These are phyloP conservation scores for Coreoperca whiteheadi DNA, from an alignment of 2,113 vertebrate genomes.

Conservation along the genomic window DNA sequence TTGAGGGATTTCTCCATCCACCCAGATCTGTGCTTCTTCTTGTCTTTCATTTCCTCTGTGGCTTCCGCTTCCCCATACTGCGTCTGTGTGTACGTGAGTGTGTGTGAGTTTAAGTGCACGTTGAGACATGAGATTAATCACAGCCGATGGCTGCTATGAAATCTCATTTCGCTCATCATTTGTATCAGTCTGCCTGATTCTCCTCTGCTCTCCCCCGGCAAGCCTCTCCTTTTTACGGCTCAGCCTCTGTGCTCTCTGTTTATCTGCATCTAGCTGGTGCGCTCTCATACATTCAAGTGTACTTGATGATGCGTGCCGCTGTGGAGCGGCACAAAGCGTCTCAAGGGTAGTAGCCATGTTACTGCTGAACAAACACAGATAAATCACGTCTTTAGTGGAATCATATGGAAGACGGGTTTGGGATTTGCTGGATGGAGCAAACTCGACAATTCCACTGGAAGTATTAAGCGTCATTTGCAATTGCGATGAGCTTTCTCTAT, in stretches of 20 bases:
- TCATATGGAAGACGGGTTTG: slow-evolving; percentile 3
- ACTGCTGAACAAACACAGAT: slow-evolving; percentile 55
- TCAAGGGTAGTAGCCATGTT: slow-evolving; percentile 41
- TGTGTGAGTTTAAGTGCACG: slow-evolving; percentile 37
- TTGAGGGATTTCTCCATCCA: slow-evolving; percentile 71
- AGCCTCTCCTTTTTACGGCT: slow-evolving; percentile 49
- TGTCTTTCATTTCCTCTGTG: slow-evolving; percentile 79
- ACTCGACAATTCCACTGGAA: slow-evolving; percentile 19
- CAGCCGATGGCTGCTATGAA: slow-evolving; percentile 84
- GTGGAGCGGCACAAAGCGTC: slow-evolving; percentile 27
- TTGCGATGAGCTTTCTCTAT: slow-evolving; percentile 35
- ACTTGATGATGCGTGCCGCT: slow-evolving; percentile 26
- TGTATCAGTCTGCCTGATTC: slow-evolving; percentile 77
- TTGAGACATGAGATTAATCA: slow-evolving; percentile 82
- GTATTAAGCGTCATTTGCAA: slow-evolving; percentile 39
- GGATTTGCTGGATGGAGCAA: slow-evolving; percentile 11
- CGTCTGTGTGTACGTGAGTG: slow-evolving; percentile 53
- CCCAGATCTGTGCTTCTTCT: slow-evolving; percentile 61
- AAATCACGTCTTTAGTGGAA: slow-evolving; percentile 41
- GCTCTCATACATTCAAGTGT: slow-evolving; percentile 44
- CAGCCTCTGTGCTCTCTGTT: slow-evolving; percentile 48
- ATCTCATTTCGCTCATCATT: slow-evolving; percentile 87
- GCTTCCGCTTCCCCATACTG: slow-evolving; percentile 42
- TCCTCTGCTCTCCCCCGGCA: slow-evolving; percentile 45
- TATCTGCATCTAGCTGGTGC: slow-evolving; percentile 57